phyloP scores from a whole-genome alignment of 1,140 invertebrate species.

The Lineus longissimus region DNA sequence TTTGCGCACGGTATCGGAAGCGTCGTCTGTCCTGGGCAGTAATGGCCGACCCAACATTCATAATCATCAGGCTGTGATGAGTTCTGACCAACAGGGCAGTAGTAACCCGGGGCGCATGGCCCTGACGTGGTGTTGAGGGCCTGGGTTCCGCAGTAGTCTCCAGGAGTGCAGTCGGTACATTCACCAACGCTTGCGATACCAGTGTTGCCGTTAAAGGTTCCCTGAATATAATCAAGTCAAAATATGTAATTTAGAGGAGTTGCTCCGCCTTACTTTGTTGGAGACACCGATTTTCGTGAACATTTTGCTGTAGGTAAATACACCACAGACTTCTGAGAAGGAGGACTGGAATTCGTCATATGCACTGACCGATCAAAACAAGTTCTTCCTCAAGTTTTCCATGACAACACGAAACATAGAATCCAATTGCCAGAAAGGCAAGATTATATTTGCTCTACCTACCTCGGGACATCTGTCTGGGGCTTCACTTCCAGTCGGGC shows the following conservation, averaged over 20 bases:
- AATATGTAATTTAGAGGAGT: background rate
- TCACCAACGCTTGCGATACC: slow-evolving; percentile 27
- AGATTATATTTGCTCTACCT: background rate
- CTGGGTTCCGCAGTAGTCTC: slow-evolving; percentile 35
- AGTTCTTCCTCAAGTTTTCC: too few relatives aligned
- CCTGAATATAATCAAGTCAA: slow-evolving; percentile 25
- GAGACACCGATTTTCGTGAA: background rate
- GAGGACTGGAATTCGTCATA: too few relatives aligned
- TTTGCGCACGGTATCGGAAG: slow-evolving; percentile 39
- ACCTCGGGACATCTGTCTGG: slow-evolving; percentile 38
- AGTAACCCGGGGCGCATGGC: slow-evolving; percentile 38
- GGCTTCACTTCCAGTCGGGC: slow-evolving; percentile 31
- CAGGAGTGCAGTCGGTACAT: slow-evolving; percentile 36
- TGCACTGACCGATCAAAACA: too few relatives aligned
- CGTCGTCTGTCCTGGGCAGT: slow-evolving; percentile 37
- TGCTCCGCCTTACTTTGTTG: background rate
- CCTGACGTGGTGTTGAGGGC: slow-evolving; percentile 38
- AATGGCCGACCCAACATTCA: slow-evolving; percentile 34
- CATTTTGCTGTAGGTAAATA: background rate
- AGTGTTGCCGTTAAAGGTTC: slow-evolving; percentile 40
- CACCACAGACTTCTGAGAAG: too few relatives aligned
- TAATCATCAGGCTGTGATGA: slow-evolving; percentile 30
- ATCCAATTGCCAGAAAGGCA: too few relatives aligned
- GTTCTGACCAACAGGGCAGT: slow-evolving; percentile 42
- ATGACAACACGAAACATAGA: too few relatives aligned